Evolutionary conservation across 2,113 vertebrate species (phyloP), one percentile per base, ranked within the genome.

Genomic region (Mungos mungo): DNA sequence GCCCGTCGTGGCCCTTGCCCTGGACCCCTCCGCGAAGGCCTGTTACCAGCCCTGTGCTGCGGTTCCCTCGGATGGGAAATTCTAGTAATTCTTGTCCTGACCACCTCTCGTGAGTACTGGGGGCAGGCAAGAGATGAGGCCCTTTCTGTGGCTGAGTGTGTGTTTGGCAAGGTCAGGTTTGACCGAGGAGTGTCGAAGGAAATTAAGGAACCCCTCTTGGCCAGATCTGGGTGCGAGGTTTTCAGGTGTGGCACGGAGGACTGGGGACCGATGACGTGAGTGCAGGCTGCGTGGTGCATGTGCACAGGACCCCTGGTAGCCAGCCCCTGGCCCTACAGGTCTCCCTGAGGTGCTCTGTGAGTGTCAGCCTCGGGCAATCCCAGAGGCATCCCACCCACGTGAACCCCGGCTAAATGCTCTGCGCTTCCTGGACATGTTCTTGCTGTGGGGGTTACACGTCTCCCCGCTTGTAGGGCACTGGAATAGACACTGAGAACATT

Each of bases 11-110:
- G 25, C 45, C 16, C 29, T 81, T 0, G 0, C 41, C 9, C 25
- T 21, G 23, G 60, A 33, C 54, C 35, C 63, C 38, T 0, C 54
- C 1, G 0, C 2, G 27, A 13, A 74, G 27, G 35, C 19, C 41
- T 0, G 0, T 41, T 11, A 7, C 16, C 5, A 19, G 8, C 31
- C 1, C 0, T 4, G 8, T 18, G 6, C 68, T 16, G 0, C 2
- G 2, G 91, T 25, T 47, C 52, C 60, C 74, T 41, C 5, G 1
- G 33, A 0, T 21, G 45, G 50, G 66, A n/a, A 5, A 41, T 87
- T 8, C 47, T 47, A 1, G 8, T 31, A 3, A 14, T 87, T n/a
- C 81, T 57, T 57, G 33, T 47, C 82, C 66, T 89, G 79, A 54
- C 6, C 7, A 1, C 52, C 7, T 5, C 71, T 0, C 0, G 0